phyloP scores from a whole-genome alignment of 2,113 vertebrate genomes.

The Shinisaurus crocodilurus region DNA sequence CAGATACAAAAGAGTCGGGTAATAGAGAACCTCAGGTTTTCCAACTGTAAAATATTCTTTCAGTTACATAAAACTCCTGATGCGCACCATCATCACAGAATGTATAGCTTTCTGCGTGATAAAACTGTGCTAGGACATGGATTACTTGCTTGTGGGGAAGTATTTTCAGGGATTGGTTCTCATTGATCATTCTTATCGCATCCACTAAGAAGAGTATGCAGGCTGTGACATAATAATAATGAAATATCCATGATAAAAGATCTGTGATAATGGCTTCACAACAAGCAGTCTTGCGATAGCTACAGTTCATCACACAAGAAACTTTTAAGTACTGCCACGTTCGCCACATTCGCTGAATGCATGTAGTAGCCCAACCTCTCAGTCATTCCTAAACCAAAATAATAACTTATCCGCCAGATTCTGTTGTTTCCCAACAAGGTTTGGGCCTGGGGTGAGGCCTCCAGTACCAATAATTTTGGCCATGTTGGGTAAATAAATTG shows the following conservation, averaged over 20 bases:
- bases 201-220: not conserved
- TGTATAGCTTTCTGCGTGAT: not conserved
- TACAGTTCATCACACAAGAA: constrained; percentile 1
- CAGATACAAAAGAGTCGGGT: not conserved
- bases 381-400: not conserved
- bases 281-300: constrained; percentile 2
- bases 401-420: not conserved
- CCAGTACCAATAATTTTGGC: not conserved
- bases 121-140: not conserved
- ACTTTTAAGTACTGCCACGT: not conserved
- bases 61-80: not conserved
- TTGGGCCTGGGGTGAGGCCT: no score
- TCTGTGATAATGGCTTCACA: constrained; percentile 16
- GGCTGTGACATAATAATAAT: constrained; percentile 7
- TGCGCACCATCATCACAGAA: not conserved
- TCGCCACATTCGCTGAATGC: not conserved
- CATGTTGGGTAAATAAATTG: not conserved
- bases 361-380: not conserved
- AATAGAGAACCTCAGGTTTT: not conserved
- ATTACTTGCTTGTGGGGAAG: not conserved
- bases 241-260: constrained; percentile 25
- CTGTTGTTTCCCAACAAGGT: not conserved
- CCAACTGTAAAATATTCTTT: not conserved
- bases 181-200: constrained; percentile 28
- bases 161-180: not conserved